These are phyloP conservation scores for Anser brachyrhynchus DNA, from an alignment of 2,113 vertebrate species.

Conservation along the genomic window DNA sequence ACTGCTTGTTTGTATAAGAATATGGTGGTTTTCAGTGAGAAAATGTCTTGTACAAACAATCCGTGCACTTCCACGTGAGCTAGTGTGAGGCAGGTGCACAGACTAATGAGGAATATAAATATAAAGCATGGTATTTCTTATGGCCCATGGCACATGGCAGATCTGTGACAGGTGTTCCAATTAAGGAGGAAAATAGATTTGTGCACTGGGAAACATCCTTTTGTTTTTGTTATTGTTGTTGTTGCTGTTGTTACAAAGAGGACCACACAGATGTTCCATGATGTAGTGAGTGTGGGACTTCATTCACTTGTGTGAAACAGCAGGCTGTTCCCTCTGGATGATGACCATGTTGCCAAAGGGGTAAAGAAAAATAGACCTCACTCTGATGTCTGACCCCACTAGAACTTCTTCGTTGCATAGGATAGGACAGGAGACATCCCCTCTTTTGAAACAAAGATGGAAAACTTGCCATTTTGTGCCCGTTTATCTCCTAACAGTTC, in stretches of 20 bases:
- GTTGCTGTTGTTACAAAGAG: background rate
- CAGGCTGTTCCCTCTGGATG: background rate
- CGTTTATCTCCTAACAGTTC: background rate
- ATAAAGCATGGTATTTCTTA: background rate
- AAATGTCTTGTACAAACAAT: slow-evolving; percentile 32
- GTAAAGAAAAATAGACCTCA: background rate
- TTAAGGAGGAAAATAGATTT: slow-evolving; percentile 44
- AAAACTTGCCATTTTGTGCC: background rate
- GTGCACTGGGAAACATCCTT: background rate
- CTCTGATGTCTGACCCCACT: background rate
- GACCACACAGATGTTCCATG: background rate
- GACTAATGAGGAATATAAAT: slow-evolving; percentile 39
- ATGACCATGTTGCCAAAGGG: accelerated
- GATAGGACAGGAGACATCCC: background rate
- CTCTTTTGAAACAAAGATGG: background rate
- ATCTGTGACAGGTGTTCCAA: slow-evolving; percentile 34
- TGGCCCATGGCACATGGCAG: background rate
- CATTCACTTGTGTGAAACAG: background rate
- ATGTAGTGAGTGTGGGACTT: background rate
- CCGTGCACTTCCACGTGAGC: background rate
- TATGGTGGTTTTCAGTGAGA: slow-evolving; percentile 21
- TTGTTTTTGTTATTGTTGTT: background rate
- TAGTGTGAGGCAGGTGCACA: slow-evolving; percentile 7
- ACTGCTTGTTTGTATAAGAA: background rate
- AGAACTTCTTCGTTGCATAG: background rate